Evolutionary conservation across 1,140 invertebrate genomes (phyloP), one percentile per base, ranked within the genome.

Genomic region (Campodea augens): DNA sequence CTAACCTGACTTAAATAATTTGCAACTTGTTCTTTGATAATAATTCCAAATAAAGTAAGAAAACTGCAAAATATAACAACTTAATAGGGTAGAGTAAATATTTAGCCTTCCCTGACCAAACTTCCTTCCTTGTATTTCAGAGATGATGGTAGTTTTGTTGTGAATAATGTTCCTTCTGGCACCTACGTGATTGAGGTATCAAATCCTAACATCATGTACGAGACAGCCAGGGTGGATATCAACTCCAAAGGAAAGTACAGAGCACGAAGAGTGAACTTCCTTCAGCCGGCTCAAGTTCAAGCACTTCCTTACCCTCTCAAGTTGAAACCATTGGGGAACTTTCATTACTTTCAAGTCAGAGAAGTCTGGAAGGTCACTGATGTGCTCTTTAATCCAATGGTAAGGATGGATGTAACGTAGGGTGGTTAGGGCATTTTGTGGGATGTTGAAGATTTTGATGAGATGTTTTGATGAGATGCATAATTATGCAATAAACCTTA

Each of bases 331-430:
- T 51, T 82, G 25, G 75, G 76, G 15, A 77, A 75, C 47, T 83
- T 81, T 50, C 78, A 81, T 54, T 98, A 93, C 67, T 98, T 97
- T 64, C 88, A 96, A 67, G 65, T 80, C 13, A 65, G 91, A 43
- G 92, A 97, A 60, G 88, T 95, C 56, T 93, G 90, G 90, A 74
- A 88, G 55, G 69, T 87, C 4, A 93, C 88, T 7, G 91, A 97
- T 64, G 87, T 97, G 55, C 60, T 97, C 1, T 87, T 96, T 57
- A 95, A 88, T 66, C 91, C 92, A 29, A 96, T 96, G 91, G 83
- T 75, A 60, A 56, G 49, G 46, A 23, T 1, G 1, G 32, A 12
- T 29, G 7, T n/a, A n/a, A n/a, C 27, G 7, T 29, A n/a, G 7
- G 27, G 7, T 29, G 7, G 7, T 29, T 10, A 10, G 7, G 7